Base-by-base conservation (phyloP, 2,113 vertebrate species). In the Leptobrachium leishanense region DNA sequence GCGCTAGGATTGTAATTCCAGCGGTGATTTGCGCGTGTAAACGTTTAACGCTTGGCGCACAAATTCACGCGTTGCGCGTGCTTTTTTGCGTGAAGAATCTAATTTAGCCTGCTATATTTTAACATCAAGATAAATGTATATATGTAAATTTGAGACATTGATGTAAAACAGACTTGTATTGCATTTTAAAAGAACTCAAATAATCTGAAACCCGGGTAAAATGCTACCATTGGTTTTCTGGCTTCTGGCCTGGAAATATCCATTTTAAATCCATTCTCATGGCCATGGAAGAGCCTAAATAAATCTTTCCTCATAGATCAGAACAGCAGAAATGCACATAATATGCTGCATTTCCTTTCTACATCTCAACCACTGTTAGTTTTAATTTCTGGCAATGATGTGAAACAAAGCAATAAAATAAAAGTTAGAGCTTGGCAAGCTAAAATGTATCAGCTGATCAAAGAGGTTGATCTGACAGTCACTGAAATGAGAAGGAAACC, bases 401-500 rank as follows among this genome's bases (percentile, higher is more conserved):
- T 72, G 69, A 72, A 54, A 72, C 46, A 72, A 53, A 72, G 69
- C 50, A 72, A 72, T 72, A 72, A 72, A 72, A 72, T 46, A 72
- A 72, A 72, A 72, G 46, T 55, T 54, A 55, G 50, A 39, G 20
- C 69, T 72, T 72, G 69, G 69, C 69, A 72, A 72, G 46, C 50
- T 72, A 20, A 54, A 31, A 72, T 72, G 53, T 72, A 53, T 72
- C 69, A 11, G 50, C 44, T 72, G 69, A 72, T 72, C 69, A 72
- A 72, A 72, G 69, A 39, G 20, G 7, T 15, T 55, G 20, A 53
- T 72, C 69, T 72, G 69, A 72, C 69, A 72, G 50, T 72, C 46
- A 53, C 50, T 54, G 69, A 72, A 72, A 54, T 54, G 44, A 53
- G 69, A 53, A 72, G 69, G 69, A 72, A 72, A 46, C 69, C 44